Conservation (phyloP, 1,140 invertebrate species). For the Sycobia sp. region DNA sequence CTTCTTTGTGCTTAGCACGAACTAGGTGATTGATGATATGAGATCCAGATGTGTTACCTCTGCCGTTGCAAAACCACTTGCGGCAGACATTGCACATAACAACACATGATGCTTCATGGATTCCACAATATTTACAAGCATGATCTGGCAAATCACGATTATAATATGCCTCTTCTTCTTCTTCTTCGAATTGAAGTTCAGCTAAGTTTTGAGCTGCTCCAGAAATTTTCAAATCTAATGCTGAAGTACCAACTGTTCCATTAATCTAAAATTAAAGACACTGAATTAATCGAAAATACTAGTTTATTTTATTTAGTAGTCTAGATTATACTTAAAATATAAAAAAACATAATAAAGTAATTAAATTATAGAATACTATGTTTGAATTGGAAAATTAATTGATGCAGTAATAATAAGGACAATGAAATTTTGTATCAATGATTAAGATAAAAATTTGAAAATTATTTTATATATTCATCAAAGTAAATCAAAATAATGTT, state of each 20-base stretch:
- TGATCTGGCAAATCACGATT: slow-evolving; percentile 90
- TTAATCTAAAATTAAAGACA: slow-evolving; percentile 66
- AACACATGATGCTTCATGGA: slow-evolving; percentile 96
- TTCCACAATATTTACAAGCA: slow-evolving; percentile 98
- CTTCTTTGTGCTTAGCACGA: slow-evolving; percentile 97
- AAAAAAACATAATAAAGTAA: no score
- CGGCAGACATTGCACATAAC: slow-evolving; percentile 98
- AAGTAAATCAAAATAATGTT: no score
- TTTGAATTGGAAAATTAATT: no score
- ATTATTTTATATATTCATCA: no score
- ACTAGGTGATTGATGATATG: slow-evolving; percentile 99
- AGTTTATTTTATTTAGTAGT: no score
- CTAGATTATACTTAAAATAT: no score
- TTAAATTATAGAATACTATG: no score
- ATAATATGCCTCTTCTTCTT: slow-evolving; percentile 90
- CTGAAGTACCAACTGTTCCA: slow-evolving; percentile 59
- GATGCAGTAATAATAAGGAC: no score
- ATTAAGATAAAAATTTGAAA: no score
- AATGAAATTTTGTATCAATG: no score
- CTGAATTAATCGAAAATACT: no score
- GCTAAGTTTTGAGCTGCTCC: slow-evolving; percentile 75
- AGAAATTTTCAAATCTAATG: slow-evolving; percentile 70
- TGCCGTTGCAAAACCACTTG: slow-evolving; percentile 99
- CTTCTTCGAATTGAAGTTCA: slow-evolving; percentile 86
- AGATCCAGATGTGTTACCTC: slow-evolving; percentile 96